A percentile compares a stretch with the other conserved stretches of the same genome.
These are phyloP conservation scores for Prionailurus bengalensis DNA, from an alignment of 2,113 vertebrate genomes.

Conservation along the genomic window DNA sequence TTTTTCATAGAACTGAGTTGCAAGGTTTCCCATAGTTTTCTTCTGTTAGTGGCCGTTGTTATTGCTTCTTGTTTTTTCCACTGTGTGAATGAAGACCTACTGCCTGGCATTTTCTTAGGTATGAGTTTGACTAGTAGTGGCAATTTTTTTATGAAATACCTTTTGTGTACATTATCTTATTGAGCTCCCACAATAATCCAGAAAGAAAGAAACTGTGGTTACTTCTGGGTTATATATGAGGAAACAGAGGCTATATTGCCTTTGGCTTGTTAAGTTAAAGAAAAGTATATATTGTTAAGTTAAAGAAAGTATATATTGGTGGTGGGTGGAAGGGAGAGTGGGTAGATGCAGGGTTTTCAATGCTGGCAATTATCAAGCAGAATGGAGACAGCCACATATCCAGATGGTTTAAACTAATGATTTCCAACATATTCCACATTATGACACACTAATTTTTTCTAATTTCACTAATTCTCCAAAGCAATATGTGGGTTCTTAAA, in stretches of 20 bases:
- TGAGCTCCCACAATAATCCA: background rate
- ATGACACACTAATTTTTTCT: conserved; percentile 77
- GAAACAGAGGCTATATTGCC: background rate
- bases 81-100: conserved; percentile 15
- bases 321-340: background rate
- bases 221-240: background rate
- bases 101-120: background rate
- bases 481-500: conserved; percentile 77
- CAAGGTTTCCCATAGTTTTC: background rate
- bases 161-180: background rate
- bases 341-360: conserved; percentile 36
- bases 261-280: conserved; percentile 53
- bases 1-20: background rate
- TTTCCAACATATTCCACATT: conserved; percentile 70
- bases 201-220: conserved; percentile 23
- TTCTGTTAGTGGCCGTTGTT: background rate
- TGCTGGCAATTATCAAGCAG: conserved; percentile 46
- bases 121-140: background rate
- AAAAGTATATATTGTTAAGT: background rate
- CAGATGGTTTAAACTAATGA: conserved; percentile 76
- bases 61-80: background rate
- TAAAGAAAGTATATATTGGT: background rate
- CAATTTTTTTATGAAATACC: background rate
- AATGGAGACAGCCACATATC: conserved; percentile 38
- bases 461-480: conserved; percentile 80